Evolutionary conservation across 2,797 vertebrate genomes (phyloP).

Genomic region (Salmo trutta): DNA sequence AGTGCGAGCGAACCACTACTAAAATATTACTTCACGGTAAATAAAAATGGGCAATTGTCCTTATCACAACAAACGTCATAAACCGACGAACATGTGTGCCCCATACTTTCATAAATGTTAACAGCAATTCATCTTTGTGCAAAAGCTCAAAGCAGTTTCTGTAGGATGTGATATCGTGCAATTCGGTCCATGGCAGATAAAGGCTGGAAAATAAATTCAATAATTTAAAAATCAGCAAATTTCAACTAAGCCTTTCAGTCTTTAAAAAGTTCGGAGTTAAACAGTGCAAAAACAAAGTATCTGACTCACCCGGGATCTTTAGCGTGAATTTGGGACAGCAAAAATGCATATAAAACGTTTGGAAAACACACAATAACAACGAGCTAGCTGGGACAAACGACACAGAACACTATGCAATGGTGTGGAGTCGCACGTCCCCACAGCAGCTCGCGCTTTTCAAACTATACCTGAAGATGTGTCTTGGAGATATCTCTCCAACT

Average conservation of each 20-base stretch:
- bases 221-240: slow-evolving; percentile 62
- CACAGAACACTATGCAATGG: slow-evolving; percentile 64
- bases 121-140: neutral
- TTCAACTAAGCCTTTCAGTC: slow-evolving; percentile 54
- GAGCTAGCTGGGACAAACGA: slow-evolving; percentile 55
- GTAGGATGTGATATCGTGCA: slow-evolving; percentile 39
- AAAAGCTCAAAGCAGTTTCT: slow-evolving; percentile 11
- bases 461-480: slow-evolving; percentile 83
- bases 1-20: slow-evolving; percentile 51
- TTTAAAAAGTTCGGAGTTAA: neutral
- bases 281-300: neutral
- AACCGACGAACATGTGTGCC: neutral
- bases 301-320: slow-evolving; percentile 4
- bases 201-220: slow-evolving; percentile 60
- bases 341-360: slow-evolving; percentile 25
- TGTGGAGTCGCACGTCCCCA: slow-evolving; percentile 59
- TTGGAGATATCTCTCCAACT: slow-evolving; percentile 90
- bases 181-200: slow-evolving; percentile 62
- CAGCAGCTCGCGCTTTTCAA: slow-evolving; percentile 52
- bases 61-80: neutral
- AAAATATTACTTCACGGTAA: slow-evolving; percentile 73
- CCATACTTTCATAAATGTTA: neutral
- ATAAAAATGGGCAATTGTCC: slow-evolving; percentile 65
- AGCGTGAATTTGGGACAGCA: neutral
- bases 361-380: slow-evolving; percentile 77